A percentile compares a stretch with the other conserved stretches of the same genome.
Conservation (phyloP, 2,113 vertebrate genomes). For the Calyptommatus sinebrachiatus region DNA sequence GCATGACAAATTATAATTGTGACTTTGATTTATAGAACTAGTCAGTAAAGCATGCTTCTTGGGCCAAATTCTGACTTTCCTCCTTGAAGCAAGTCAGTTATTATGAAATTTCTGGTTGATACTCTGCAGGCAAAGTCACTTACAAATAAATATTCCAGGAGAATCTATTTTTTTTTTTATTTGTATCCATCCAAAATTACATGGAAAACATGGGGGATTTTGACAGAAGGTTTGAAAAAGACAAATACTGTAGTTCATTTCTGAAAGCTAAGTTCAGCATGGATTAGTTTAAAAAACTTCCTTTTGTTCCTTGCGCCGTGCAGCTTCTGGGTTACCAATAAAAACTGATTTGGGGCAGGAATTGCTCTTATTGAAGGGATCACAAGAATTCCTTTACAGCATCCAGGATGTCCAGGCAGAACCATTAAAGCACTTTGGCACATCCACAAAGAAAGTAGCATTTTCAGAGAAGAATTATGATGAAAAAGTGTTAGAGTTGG, state of each 20-base stretch:
- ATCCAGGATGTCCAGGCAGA: too few relatives aligned
- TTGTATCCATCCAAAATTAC: not conserved
- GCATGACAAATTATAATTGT: not conserved
- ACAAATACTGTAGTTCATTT: constrained; percentile 4
- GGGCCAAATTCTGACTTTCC: not conserved
- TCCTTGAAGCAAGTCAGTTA: not conserved
- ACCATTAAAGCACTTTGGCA: too few relatives aligned
- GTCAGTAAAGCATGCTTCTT: not conserved
- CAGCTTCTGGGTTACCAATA: too few relatives aligned
- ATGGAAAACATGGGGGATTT: not conserved
- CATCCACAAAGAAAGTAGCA: too few relatives aligned
- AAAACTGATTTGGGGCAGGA: too few relatives aligned
- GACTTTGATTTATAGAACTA: constrained; percentile 3
- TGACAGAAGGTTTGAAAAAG: not conserved
- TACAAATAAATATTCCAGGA: not conserved
- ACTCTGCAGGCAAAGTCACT: not conserved
- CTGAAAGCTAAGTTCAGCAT: not conserved
- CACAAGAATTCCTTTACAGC: too few relatives aligned
- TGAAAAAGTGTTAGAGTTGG: too few relatives aligned
- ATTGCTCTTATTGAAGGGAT: too few relatives aligned
- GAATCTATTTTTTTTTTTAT: not conserved
- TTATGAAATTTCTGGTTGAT: not conserved
- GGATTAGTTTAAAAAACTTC: too few relatives aligned
- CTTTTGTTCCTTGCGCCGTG: too few relatives aligned
- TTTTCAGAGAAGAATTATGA: too few relatives aligned